Evolutionary conservation across 2,888 invertebrate species (phyloP), one percentile per base, ranked within the genome.

Genomic region (Platerodrilus igneus): DNA sequence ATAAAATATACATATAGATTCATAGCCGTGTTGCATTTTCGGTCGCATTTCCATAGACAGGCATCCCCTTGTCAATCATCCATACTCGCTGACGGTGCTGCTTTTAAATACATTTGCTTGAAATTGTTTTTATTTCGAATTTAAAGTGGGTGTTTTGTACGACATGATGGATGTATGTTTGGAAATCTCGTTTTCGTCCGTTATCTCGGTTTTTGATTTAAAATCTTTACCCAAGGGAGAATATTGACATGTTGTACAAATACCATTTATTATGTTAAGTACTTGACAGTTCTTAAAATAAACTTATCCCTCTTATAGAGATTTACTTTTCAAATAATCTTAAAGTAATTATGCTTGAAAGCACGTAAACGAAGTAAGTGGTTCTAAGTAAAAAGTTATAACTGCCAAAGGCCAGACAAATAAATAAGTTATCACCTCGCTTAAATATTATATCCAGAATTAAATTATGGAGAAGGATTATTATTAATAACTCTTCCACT

Each of bases 121-220:
- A 66, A 67, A 67, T 67, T 67, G 67, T 67, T 67, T 67, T 67
- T 67, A 67, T 67, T 67, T 62, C 60, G 65, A 65, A 67, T 66
- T 66, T 66, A 63, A 66, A 67, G 66, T 66, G 64, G 63, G 54
- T 65, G 64, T 58, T 62, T 60, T 58, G 60, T 58, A 59, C 56
- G 62, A 64, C 64, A 65, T 65, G 66, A 65, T 64, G 64, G 63
- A 65, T 65, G 63, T 58, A 53, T 62, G 61, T 63, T 63, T 62
- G 56, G 56, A 53, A 60, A 62, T 57, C 60, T 60, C 56, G 61
- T 63, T 64, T 65, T 59, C 64, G 61, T 63, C 62, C 62, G 64
- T 64, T 65, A 63, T 64, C 63, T 62, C 59, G 62, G 56, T 59
- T 62, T 63, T 61, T 62, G 64, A 64, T 66, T 66, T 63, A 60